Percentiles rank a stretch among this genome's conserved stretches.
phyloP scores from a whole-genome alignment of 2,113 vertebrate genomes.

The Poicephalus gulielmi region DNA sequence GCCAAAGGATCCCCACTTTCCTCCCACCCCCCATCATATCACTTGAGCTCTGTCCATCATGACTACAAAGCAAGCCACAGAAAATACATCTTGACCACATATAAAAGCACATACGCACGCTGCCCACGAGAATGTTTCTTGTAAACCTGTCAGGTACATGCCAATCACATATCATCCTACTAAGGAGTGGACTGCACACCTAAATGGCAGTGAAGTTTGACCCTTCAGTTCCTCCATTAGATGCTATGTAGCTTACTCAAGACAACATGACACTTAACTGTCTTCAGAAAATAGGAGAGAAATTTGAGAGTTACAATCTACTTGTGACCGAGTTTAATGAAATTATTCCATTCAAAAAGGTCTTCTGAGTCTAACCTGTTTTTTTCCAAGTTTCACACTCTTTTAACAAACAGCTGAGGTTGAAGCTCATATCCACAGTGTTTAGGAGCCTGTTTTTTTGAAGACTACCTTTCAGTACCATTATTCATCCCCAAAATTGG shows the following conservation, averaged over 20 bases:
- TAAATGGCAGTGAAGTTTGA: background rate
- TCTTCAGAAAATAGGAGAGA: background rate
- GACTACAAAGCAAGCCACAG: background rate
- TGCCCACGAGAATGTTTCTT: background rate
- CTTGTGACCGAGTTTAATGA: background rate
- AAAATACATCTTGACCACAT: background rate
- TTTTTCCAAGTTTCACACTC: background rate
- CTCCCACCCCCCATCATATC: fast-evolving
- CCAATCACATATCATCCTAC: background rate
- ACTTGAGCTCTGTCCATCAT: background rate
- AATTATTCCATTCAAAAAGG: background rate
- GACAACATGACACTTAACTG: background rate
- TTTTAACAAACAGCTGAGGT: slow-evolving; percentile 17
- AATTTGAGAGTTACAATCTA: background rate
- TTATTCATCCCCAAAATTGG: slow-evolving; percentile 13
- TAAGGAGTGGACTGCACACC: background rate
- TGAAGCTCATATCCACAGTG: slow-evolving; percentile 5
- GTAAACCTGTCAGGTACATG: background rate
- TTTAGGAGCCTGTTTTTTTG: background rate
- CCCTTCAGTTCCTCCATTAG: background rate
- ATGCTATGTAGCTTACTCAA: background rate
- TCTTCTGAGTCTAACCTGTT: background rate
- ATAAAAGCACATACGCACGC: background rate
- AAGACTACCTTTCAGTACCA: background rate
- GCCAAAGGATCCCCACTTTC: background rate